phyloP scores from a whole-genome alignment of 1,140 invertebrate genomes.

The Drosophila ficusphila region DNA sequence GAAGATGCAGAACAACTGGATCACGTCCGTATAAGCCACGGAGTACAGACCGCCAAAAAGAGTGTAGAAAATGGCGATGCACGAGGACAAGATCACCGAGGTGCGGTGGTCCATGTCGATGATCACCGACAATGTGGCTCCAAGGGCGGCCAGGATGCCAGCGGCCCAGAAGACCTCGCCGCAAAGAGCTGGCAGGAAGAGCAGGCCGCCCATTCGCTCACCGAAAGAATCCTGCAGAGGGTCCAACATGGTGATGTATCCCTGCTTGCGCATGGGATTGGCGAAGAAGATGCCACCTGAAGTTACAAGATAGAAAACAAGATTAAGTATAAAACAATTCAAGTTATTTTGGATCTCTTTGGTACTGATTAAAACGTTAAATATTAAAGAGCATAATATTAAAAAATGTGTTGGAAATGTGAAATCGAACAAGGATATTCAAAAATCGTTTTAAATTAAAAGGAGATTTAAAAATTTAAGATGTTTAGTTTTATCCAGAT shows the following conservation, averaged over 20 bases:
- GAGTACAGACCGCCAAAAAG: constrained; percentile 98
- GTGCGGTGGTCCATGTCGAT: constrained; percentile 96
- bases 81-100: constrained; percentile 97
- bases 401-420: too few relatives aligned
- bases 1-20: constrained; percentile 99
- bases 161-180: constrained; percentile 99
- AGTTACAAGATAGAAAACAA: neutral
- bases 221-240: constrained; percentile 98
- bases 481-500: too few relatives aligned
- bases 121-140: constrained; percentile 97
- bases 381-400: too few relatives aligned
- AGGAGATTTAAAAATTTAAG: too few relatives aligned
- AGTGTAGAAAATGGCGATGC: constrained; percentile 98
- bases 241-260: constrained; percentile 99
- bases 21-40: constrained; percentile 99
- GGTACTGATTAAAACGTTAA: too few relatives aligned
- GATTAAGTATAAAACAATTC: neutral
- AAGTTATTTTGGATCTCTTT: too few relatives aligned
- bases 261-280: constrained; percentile 97
- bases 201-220: constrained; percentile 96
- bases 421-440: too few relatives aligned
- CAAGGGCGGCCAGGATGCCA: constrained; percentile 97
- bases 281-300: constrained; percentile 98
- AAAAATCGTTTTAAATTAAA: neutral
- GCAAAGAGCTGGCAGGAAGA: constrained; percentile 97